Conservation (phyloP, 2,797 vertebrate species). For the Syngnathus rostellatus region DNA sequence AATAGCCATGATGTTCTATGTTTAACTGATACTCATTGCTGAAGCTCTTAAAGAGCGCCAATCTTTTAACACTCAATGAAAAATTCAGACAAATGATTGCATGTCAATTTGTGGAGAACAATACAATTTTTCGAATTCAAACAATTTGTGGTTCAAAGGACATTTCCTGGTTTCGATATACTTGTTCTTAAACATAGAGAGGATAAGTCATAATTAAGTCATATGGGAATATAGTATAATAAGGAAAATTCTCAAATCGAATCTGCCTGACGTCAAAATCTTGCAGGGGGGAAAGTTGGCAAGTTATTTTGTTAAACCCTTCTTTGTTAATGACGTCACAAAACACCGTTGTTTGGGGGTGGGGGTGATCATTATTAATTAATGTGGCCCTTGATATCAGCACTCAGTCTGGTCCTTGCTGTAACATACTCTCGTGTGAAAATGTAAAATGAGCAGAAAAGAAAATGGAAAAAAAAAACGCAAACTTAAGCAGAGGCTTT, state of each 20-base stretch:
- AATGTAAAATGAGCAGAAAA: not conserved
- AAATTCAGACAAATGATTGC: no score
- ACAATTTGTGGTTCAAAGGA: no score
- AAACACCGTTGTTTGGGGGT: not conserved
- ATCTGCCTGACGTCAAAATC: not conserved
- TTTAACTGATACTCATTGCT: no score
- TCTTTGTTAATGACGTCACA: no score
- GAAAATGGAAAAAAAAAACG: slow-evolving; percentile 6
- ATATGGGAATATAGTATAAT: not conserved
- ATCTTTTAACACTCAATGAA: no score
- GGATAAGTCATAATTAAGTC: not conserved
- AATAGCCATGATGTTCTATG: no score
- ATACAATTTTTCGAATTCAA: no score
- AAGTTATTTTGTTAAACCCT: no score
- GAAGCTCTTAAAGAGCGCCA: no score
- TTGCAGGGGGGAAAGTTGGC: not conserved
- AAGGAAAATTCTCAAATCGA: not conserved
- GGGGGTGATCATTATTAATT: not conserved
- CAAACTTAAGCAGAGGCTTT: slow-evolving; percentile 18
- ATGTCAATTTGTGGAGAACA: no score
- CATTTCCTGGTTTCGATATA: no score
- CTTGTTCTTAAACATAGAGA: not conserved
- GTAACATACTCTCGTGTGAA: not conserved
- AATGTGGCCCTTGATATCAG: not conserved
- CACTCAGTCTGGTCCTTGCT: not conserved